A percentile compares a stretch with the other conserved stretches of the same genome.
phyloP scores from a whole-genome alignment of 1,140 invertebrate genomes.

The Bombus picipes region DNA sequence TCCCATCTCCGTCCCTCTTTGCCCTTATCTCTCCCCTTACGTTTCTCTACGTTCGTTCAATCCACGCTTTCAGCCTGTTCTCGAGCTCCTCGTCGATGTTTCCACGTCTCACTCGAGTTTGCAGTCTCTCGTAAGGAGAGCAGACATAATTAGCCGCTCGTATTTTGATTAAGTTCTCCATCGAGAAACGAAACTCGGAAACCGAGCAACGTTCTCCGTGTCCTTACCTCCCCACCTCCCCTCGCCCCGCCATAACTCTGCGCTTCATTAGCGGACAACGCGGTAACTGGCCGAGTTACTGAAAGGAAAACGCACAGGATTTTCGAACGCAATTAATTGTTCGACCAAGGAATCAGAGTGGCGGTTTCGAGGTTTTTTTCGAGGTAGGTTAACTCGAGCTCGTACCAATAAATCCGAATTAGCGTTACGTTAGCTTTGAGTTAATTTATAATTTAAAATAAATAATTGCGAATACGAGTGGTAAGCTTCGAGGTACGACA shows the following conservation, averaged over 20 bases:
- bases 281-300: slow-evolving; percentile 15
- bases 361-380: neutral
- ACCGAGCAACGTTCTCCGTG: neutral
- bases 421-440: too few species aligned
- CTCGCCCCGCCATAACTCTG: fast-evolving
- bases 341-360: neutral
- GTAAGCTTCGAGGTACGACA: neutral
- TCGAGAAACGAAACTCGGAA: slow-evolving; percentile 18
- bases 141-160: slow-evolving; percentile 63
- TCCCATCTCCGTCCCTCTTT: too few species aligned
- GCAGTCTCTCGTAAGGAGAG: slow-evolving; percentile 46
- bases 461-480: neutral
- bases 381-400: too few species aligned
- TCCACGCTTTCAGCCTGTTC: neutral
- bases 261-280: slow-evolving; percentile 43
- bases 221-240: fast-evolving
- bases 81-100: neutral
- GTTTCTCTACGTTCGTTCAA: neutral
- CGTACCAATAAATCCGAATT: too few species aligned
- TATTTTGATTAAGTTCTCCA: slow-evolving; percentile 58
- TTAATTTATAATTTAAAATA: too few species aligned
- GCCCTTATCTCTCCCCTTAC: neutral
- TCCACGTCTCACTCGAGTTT: slow-evolving; percentile 36
- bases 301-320: neutral
- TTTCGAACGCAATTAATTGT: slow-evolving; percentile 42